Base-by-base conservation (phyloP, 2,888 invertebrate species). In the Ectropis crepuscularia region DNA sequence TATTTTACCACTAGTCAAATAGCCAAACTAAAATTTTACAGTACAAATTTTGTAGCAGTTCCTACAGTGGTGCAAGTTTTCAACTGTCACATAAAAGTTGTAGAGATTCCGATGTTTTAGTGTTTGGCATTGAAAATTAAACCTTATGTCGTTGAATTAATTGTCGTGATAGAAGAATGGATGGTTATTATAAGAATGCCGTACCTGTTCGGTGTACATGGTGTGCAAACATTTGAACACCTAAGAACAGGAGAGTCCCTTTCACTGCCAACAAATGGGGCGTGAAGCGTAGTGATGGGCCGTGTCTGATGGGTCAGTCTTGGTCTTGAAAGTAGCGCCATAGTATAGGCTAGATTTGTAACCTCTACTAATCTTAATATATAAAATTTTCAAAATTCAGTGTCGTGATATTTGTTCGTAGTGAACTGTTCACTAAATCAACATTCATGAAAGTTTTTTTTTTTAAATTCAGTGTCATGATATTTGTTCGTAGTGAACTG, bases 131-230 rank as follows among this genome's bases (percentile, higher is more conserved):
- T 48, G 39, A 6, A 55, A 47, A 46, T 47, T 39, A 39, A 47
- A 47, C 55, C 55, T 39, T 55, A 55, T 47, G 47, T n/a, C 47
- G n/a, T 10, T 6, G 55, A 38, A 47, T 39, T 55, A 55, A 47
- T 55, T 46, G 46, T 39, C 37, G n/a, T 38, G 12, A 39, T 12
- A 41, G n/a, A 51, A 55, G 28, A 55, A 46, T 47, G 16, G 41
- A 55, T 28, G 41, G 55, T 38, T 38, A 46, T 36, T 16, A 39
- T 7, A 42, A n/a, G 53, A 28, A 53, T 46, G 10, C 82, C 87
- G 87, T 92, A 91, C 91, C 92, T 91, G 91, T 89, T 82, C 82
- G 79, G 79, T 90, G 90, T 88, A 82, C 83, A 79, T 79, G 83
- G 82, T 83, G 85, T 84, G 89, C 89, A 89, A 89, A 90, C 88